phyloP scores from a whole-genome alignment of 2,113 vertebrate species.

The Reinhardtius hippoglossoides region DNA sequence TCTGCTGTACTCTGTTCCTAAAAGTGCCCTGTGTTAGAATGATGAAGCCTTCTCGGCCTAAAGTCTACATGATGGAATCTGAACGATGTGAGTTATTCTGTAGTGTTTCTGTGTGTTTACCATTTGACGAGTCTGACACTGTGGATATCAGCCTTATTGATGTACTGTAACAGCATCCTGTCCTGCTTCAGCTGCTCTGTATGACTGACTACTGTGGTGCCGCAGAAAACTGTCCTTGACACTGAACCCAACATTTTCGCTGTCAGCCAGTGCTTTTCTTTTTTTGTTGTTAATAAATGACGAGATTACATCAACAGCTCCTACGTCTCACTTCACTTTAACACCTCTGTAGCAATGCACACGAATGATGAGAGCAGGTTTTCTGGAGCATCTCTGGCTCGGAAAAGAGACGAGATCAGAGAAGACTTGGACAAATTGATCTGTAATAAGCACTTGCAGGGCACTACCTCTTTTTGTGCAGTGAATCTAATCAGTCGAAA shows the following conservation, averaged over 20 bases:
- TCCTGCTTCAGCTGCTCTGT: conserved; percentile 14
- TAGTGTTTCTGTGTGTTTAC: conserved; percentile 29
- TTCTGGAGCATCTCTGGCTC: background rate
- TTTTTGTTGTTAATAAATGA: conserved; percentile 54
- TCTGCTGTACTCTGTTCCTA: conserved; percentile 18
- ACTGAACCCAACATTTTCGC: background rate
- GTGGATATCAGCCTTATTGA: conserved; percentile 8
- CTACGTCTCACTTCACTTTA: background rate
- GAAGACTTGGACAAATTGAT: no score
- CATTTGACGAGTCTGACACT: conserved; percentile 8
- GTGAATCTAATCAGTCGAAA: no score
- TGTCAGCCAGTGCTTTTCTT: conserved; percentile 5
- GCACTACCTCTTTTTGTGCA: no score
- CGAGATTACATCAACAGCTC: background rate
- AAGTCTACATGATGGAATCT: background rate
- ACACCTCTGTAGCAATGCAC: background rate
- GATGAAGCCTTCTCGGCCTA: conserved; percentile 39
- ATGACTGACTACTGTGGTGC: conserved; percentile 11
- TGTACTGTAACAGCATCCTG: conserved; percentile 38
- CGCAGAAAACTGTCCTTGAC: background rate
- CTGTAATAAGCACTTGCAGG: no score
- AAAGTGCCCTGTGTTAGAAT: conserved; percentile 38
- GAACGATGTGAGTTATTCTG: conserved; percentile 8
- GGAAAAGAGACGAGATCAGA: background rate
- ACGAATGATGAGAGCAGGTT: background rate